Base-by-base conservation (phyloP, 2,113 vertebrate species). In the Collichthys lucidus region DNA sequence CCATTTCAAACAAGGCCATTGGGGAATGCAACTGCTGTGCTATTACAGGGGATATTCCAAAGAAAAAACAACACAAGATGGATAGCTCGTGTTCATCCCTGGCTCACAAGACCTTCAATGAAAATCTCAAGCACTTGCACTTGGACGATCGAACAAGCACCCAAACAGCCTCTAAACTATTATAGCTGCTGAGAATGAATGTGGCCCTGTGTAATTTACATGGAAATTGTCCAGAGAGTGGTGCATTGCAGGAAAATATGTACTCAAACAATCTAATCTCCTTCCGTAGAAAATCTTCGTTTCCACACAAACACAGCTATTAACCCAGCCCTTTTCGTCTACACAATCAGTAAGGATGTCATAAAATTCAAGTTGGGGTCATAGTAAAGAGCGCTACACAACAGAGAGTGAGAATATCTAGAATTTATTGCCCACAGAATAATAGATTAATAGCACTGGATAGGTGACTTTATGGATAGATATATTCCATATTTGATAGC, bases 21-120 rank as follows among this genome's bases (percentile, higher is more conserved):
- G 29, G 67, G 64, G 22, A 74, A 29, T 56, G 46, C 40, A 77
- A 79, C 11, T 65, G 42, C 17, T 15, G 24, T 19, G 49, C 69
- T 82, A 55, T 53, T 63, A 49, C n/a, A 55, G 31, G 60, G 11
- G 26, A 62, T 29, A 62, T 47, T 67, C 22, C 8, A 55, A 55
- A 24, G 31, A 65, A 63, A 63, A 82, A 70, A 60, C 57, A 67
- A 44, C 31, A 85, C 6, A 53, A 64, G 46, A 83, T 69, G n/a
- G 77, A 86, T 65, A 4, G 35, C 46, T 46, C 11, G 4, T 31
- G 22, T 49, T 22, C 22, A 24, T 11, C 24, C 15, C 35, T 53
- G 7, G 9, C 49, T 66, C 57, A 29, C 20, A 78, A 67, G 29
- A 63, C 62, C 46, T 68, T 72, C 47, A 49, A 24, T 69, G 72